phyloP scores from a whole-genome alignment of 2,797 vertebrate genomes.

The Rallus crepitans region DNA sequence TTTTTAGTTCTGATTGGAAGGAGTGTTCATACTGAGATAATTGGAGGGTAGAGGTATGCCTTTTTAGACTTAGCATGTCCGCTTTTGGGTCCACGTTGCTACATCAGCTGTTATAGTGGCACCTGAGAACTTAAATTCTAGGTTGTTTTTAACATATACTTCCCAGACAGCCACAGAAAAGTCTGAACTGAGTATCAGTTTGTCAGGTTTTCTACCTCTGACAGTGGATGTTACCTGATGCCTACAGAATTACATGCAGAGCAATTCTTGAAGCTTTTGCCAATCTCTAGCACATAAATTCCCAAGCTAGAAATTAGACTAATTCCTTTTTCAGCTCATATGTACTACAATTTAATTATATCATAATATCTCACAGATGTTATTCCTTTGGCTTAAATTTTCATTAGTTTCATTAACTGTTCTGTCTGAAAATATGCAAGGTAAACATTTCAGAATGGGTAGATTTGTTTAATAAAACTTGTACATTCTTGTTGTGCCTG shows the following conservation, averaged over 20 bases:
- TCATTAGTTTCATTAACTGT: background rate
- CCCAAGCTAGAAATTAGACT: background rate
- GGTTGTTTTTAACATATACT: background rate
- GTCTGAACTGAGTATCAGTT: background rate
- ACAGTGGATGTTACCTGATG: background rate
- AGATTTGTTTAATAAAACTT: background rate
- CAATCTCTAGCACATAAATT: background rate
- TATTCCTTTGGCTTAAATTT: background rate
- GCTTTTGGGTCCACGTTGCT: background rate
- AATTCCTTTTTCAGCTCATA: background rate
- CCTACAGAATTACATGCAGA: background rate
- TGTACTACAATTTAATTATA: background rate
- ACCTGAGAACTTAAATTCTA: background rate
- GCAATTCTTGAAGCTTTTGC: background rate
- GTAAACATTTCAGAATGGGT: background rate
- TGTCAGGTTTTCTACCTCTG: background rate
- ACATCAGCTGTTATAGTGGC: background rate
- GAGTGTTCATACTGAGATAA: background rate
- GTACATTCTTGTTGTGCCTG: background rate
- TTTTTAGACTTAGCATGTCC: background rate
- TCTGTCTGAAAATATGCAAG: background rate
- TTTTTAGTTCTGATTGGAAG: background rate
- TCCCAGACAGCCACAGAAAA: background rate
- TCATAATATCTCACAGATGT: background rate
- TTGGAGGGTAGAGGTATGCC: background rate